These are phyloP conservation scores for Tauraco hartlaubi DNA, from an alignment of 2,797 vertebrate genomes.

Conservation along the genomic window DNA sequence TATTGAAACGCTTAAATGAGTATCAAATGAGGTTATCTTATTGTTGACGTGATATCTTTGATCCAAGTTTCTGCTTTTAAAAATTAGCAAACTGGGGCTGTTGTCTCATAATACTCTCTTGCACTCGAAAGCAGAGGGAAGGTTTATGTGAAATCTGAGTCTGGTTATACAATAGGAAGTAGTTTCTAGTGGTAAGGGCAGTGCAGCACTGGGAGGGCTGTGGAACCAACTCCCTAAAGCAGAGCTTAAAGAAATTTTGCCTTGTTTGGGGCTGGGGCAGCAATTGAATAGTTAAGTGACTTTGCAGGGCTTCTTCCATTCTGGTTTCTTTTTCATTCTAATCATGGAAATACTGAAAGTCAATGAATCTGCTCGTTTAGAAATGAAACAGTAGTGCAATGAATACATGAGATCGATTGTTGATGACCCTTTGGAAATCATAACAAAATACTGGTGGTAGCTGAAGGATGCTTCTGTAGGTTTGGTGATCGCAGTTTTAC, in stretches of 20 bases:
- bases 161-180: not conserved
- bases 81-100: not conserved
- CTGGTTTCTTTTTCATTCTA: not conserved
- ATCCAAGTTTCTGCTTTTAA: not conserved
- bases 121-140: not conserved
- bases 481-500: not conserved
- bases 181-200: not conserved
- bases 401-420: not conserved
- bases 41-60: not conserved
- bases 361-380: not conserved
- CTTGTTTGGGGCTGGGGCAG: not conserved
- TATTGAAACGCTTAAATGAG: accelerated
- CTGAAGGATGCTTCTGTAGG: not conserved
- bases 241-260: not conserved
- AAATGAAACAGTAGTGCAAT: not conserved
- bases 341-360: not conserved
- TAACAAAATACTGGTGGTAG: not conserved
- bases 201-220: not conserved
- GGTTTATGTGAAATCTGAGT: not conserved
- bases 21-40: not conserved
- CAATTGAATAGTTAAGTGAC: not conserved
- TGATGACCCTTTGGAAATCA: not conserved
- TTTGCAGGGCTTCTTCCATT: not conserved
- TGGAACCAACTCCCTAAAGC: not conserved
- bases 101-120: not conserved